Percentiles rank a stretch among this genome's conserved stretches.
Evolutionary conservation across 35 echinoderm and acorn worm species (phyloP).

Genomic region (Patiria miniata): DNA sequence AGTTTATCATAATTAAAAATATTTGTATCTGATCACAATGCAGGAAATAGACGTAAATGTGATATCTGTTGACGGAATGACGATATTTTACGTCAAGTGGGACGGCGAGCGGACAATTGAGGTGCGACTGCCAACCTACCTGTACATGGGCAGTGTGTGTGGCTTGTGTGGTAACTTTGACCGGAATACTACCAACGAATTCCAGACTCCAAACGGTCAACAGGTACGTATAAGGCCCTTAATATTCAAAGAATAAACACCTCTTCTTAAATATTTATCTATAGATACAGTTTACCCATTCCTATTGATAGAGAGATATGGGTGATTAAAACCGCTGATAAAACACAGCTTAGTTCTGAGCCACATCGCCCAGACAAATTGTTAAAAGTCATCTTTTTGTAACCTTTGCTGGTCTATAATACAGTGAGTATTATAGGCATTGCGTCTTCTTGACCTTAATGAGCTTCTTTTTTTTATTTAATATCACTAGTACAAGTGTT

Average conservation of each 20-base stretch:
- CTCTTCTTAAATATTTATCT: no score
- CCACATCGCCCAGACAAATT: no score
- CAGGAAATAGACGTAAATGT: slow-evolving; percentile 78
- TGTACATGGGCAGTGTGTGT: slow-evolving; percentile 61
- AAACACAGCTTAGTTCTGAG: no score
- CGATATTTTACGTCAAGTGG: slow-evolving; percentile 65
- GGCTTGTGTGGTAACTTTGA: slow-evolving; percentile 92
- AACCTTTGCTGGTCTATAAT: no score
- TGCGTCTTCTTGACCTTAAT: no score
- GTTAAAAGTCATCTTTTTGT: no score
- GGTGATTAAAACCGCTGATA: not conserved
- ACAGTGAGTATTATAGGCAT: no score
- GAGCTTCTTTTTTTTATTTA: no score
- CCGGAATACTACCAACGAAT: slow-evolving; percentile 67
- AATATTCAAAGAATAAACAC: not conserved
- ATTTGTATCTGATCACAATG: not conserved
- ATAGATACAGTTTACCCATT: not conserved
- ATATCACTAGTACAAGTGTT: no score
- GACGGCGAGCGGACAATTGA: slow-evolving; percentile 62
- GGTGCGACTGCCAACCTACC: slow-evolving; percentile 55
- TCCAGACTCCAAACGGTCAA: slow-evolving; percentile 54
- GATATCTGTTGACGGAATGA: slow-evolving; percentile 1
- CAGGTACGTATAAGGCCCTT: slow-evolving; percentile 47
- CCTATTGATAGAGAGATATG: not conserved
- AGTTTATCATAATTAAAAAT: no score